Evolutionary conservation across 2,888 invertebrate species (phyloP).

Genomic region (Acanthosepion pharaonis): DNA sequence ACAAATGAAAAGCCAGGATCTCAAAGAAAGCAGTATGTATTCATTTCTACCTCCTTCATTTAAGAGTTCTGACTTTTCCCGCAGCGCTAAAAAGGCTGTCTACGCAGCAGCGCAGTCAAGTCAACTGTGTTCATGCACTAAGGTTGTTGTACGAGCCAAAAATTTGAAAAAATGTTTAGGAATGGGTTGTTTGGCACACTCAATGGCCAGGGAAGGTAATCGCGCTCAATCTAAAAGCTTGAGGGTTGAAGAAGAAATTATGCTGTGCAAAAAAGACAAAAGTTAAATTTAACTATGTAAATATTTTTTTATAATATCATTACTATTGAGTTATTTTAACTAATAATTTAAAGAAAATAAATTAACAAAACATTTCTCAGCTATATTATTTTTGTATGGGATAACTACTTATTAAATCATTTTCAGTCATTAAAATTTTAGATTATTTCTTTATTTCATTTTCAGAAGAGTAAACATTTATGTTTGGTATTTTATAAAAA

Average conservation of each 20-base stretch:
- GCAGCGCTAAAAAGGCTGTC: neutral
- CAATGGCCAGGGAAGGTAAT: conserved; percentile 41
- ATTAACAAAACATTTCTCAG: no score
- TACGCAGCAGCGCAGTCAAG: conserved; percentile 45
- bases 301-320: neutral
- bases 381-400: no score
- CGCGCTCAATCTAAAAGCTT: conserved; percentile 47
- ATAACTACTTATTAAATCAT: no score
- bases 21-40: neutral
- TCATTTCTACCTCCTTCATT: neutral
- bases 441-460: no score
- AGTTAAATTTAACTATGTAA: neutral
- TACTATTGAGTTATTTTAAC: no score
- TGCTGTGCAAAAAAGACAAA: conserved; percentile 46
- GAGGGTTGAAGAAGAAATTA: conserved; percentile 47
- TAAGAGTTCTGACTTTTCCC: conserved; percentile 40
- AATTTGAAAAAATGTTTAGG: conserved; percentile 43
- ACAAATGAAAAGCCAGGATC: neutral
- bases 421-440: no score
- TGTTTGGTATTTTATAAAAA: no score
- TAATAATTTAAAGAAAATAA: no score
- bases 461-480: no score
- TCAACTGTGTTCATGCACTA: conserved; percentile 46
- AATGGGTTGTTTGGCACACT: conserved; percentile 23
- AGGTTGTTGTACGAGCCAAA: conserved; percentile 46